These are phyloP conservation scores for Chrysotoxum bicinctum DNA, from an alignment of 2,888 invertebrate species.

Conservation along the genomic window DNA sequence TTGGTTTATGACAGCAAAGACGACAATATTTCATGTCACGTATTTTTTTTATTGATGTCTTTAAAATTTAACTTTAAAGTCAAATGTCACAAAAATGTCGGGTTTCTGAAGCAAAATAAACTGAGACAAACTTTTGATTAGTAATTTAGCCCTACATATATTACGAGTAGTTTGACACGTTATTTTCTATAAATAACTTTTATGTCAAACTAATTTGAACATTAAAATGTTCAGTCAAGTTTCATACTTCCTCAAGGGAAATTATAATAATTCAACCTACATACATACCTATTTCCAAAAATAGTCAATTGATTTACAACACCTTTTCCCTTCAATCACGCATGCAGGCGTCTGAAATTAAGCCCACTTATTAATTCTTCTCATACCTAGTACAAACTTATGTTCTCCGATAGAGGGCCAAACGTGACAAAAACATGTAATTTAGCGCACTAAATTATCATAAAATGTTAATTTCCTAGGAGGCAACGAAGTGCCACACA, in stretches of 20 bases:
- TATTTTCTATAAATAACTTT: background rate
- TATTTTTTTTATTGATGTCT: background rate
- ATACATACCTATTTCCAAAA: background rate
- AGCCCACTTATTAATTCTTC: background rate
- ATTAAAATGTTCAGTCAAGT: background rate
- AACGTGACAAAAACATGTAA: background rate
- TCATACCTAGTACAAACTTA: background rate
- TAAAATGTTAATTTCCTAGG: conserved; percentile 11
- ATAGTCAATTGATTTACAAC: background rate
- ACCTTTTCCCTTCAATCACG: background rate
- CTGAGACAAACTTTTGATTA: too few species aligned
- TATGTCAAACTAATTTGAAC: background rate
- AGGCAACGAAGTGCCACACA: conserved; percentile 3
- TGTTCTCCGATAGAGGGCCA: background rate
- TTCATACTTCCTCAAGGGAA: background rate
- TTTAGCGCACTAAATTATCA: conserved; percentile 3
- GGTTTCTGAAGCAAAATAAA: too few species aligned
- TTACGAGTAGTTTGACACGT: background rate
- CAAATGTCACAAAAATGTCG: background rate
- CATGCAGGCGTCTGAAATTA: background rate
- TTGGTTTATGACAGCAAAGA: background rate
- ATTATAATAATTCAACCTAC: background rate
- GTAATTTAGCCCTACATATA: too few species aligned
- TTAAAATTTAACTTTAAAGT: background rate
- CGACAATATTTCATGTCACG: background rate